Percentiles rank a stretch among this genome's conserved stretches.
phyloP scores from a whole-genome alignment of 2,797 vertebrate species.

The Melanotaenia trifasciata region DNA sequence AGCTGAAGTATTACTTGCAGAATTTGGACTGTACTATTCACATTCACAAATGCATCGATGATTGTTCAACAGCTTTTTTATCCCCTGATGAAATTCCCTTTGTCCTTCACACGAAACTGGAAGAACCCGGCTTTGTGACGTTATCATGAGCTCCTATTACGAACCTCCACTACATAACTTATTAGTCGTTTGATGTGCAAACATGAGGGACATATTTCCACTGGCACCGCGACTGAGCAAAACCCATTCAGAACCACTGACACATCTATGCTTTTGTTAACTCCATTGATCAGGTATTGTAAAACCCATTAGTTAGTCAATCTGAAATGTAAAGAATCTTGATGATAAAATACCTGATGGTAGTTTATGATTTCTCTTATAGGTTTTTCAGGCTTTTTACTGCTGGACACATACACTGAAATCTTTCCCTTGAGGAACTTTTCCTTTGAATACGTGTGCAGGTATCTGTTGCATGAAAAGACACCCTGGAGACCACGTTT shows the following conservation, averaged over 20 bases:
- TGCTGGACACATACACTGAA: conserved; percentile 18
- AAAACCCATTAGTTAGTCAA: background rate
- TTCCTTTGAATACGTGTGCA: conserved; percentile 30
- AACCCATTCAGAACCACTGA: background rate
- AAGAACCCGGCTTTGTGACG: background rate
- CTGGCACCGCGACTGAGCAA: background rate
- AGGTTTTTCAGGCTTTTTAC: conserved; percentile 40
- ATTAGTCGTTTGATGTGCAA: background rate
- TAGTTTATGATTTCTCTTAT: conserved; percentile 20
- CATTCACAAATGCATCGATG: too few relatives aligned
- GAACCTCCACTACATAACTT: background rate
- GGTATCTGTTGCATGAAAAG: conserved; percentile 46
- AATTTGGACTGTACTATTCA: too few relatives aligned
- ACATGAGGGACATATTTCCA: too few relatives aligned
- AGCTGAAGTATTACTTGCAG: too few relatives aligned
- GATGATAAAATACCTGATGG: background rate
- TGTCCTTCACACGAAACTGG: too few relatives aligned
- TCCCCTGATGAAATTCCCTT: too few relatives aligned
- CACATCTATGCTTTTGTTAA: background rate
- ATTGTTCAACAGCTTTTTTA: too few relatives aligned
- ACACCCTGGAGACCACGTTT: conserved; percentile 30
- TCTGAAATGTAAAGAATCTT: background rate
- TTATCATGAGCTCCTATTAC: background rate
- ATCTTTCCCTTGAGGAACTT: conserved; percentile 39
- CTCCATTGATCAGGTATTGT: too few relatives aligned